phyloP scores from a whole-genome alignment of 2,113 vertebrate species.

The Nanorana parkeri region DNA sequence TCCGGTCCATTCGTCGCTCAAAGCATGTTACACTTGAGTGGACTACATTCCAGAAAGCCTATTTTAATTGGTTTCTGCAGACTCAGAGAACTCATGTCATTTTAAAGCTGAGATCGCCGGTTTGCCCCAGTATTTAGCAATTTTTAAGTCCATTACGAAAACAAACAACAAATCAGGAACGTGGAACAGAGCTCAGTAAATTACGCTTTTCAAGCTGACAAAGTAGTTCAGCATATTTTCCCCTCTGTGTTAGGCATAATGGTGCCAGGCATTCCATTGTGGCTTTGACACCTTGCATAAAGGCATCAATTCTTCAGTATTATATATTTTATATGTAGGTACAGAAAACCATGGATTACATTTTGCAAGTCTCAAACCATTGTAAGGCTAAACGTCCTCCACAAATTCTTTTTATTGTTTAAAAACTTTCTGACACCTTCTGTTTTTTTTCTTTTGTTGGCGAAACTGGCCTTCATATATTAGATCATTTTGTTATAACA shows the following conservation, averaged over 20 bases:
- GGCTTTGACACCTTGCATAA: neutral
- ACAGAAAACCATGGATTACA: no score
- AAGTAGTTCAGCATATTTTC: neutral
- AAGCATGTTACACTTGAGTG: no score
- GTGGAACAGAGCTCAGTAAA: slow-evolving; percentile 11
- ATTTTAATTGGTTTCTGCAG: slow-evolving; percentile 9
- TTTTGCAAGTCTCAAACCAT: neutral
- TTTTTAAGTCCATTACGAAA: neutral
- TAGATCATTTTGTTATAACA: neutral
- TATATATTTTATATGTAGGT: neutral
- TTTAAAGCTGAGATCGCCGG: neutral
- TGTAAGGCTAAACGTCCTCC: neutral
- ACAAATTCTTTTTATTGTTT: neutral
- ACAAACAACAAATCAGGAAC: slow-evolving; percentile 9
- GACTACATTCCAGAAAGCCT: neutral
- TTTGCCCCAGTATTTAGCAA: neutral
- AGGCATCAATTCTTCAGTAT: neutral
- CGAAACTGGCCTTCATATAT: neutral
- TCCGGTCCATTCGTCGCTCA: no score
- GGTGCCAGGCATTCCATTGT: neutral
- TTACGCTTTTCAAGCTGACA: neutral
- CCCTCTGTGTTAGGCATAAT: neutral
- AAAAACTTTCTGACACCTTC: neutral
- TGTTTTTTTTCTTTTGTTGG: neutral
- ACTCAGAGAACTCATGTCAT: neutral